phyloP scores from a whole-genome alignment of 2,888 invertebrate species.

The Drosophila robusta region DNA sequence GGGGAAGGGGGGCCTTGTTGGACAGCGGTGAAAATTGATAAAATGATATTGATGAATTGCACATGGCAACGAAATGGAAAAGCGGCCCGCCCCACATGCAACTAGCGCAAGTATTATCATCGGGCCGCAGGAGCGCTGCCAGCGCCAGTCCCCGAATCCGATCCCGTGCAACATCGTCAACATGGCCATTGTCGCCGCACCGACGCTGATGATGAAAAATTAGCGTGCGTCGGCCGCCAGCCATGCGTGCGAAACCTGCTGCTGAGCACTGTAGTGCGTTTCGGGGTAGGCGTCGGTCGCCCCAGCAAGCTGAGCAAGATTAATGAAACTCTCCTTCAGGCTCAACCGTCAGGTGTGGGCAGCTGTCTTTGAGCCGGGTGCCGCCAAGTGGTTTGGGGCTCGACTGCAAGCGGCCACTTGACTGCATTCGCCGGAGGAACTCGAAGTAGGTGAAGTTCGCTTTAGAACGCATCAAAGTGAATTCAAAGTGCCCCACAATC shows the following conservation, averaged over 20 bases:
- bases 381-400: conserved; percentile 10
- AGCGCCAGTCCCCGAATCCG: conserved; percentile 25
- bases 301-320: conserved; percentile 67
- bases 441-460: background rate
- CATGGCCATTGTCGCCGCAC: conserved; percentile 57
- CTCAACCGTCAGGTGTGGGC: conserved; percentile 38
- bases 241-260: conserved; percentile 57
- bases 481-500: too few species aligned
- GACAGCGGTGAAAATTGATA: conserved; percentile 83
- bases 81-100: conserved; percentile 20
- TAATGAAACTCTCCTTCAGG: conserved; percentile 62
- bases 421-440: background rate
- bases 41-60: conserved; percentile 84
- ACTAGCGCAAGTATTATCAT: conserved; percentile 29
- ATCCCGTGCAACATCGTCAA: conserved; percentile 62
- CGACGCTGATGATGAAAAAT: conserved; percentile 77
- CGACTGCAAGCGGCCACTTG: background rate
- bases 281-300: conserved; percentile 18
- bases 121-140: conserved; percentile 26
- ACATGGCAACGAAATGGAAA: conserved; percentile 67
- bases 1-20: conserved; percentile 46
- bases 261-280: conserved; percentile 11
- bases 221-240: conserved; percentile 61
- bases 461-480: background rate
- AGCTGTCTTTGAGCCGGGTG: conserved; percentile 18